Evolutionary conservation across 1,140 invertebrate species (phyloP).

Genomic region (Caenorhabditis brenneri): DNA sequence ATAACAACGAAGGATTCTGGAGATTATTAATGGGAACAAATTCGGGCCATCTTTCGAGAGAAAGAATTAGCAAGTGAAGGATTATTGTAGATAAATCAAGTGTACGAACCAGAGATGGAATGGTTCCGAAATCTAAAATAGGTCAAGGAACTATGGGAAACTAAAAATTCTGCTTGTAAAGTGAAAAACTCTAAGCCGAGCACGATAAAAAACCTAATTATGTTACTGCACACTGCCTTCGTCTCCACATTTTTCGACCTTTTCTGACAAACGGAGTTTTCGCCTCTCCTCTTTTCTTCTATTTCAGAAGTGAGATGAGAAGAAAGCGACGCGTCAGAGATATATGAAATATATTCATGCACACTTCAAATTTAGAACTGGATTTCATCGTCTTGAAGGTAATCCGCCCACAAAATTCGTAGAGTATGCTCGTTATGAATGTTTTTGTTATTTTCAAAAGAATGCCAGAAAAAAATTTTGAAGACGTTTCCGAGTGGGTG

Average conservation of each 20-base stretch:
- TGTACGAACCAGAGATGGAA: too few relatives aligned
- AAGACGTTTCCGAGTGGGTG: not conserved
- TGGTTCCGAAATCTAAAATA: too few relatives aligned
- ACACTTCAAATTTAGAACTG: not conserved
- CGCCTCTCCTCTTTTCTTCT: not conserved
- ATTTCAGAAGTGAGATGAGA: not conserved
- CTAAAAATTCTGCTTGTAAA: not conserved
- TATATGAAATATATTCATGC: not conserved
- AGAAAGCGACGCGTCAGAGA: not conserved
- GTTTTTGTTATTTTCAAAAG: not conserved
- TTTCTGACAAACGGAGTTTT: not conserved
- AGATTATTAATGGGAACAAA: not conserved
- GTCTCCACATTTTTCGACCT: not conserved
- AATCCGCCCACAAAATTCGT: not conserved
- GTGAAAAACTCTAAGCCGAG: not conserved
- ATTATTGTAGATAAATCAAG: not conserved
- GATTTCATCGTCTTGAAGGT: not conserved
- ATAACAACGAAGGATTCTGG: not conserved
- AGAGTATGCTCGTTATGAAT: not conserved
- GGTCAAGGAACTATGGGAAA: not conserved
- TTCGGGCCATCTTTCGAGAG: not conserved
- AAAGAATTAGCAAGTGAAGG: not conserved
- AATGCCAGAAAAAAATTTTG: not conserved
- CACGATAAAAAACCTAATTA: constrained; percentile 14
- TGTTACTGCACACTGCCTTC: constrained; percentile 14